These are phyloP conservation scores for Saccostrea cuccullata DNA, from an alignment of 1,140 invertebrate genomes.

Conservation along the genomic window DNA sequence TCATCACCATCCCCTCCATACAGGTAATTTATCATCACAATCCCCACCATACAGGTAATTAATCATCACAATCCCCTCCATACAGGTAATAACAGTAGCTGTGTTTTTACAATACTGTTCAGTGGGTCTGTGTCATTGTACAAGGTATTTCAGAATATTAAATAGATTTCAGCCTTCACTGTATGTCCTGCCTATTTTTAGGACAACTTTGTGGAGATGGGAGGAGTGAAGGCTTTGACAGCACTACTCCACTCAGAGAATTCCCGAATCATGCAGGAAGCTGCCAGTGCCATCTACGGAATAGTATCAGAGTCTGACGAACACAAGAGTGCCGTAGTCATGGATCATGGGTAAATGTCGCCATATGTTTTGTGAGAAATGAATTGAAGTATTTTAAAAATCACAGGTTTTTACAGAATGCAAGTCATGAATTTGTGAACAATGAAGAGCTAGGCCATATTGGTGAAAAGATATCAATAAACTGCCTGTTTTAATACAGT, in stretches of 20 bases:
- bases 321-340: slow-evolving; percentile 68
- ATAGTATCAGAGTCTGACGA: slow-evolving; percentile 75
- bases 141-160: background rate
- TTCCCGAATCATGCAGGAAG: slow-evolving; percentile 71
- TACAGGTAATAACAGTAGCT: too few relatives aligned
- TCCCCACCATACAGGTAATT: too few relatives aligned
- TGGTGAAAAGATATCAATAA: too few relatives aligned
- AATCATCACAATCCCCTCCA: too few relatives aligned
- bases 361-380: background rate
- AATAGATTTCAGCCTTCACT: background rate
- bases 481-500: too few relatives aligned
- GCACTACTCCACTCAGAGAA: slow-evolving; percentile 70
- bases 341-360: slow-evolving; percentile 71
- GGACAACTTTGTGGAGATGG: slow-evolving; percentile 75
- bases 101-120: background rate
- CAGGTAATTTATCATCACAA: too few relatives aligned
- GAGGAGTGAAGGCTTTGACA: slow-evolving; percentile 69
- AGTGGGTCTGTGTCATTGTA: background rate
- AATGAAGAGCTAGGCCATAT: too few relatives aligned
- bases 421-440: too few relatives aligned
- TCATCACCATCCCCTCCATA: too few relatives aligned
- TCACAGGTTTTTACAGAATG: too few relatives aligned
- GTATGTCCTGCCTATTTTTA: slow-evolving; percentile 46
- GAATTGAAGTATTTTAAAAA: too few relatives aligned
- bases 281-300: slow-evolving; percentile 69